phyloP scores from a whole-genome alignment of 2,113 vertebrate genomes.

The Myiopsitta monachus region DNA sequence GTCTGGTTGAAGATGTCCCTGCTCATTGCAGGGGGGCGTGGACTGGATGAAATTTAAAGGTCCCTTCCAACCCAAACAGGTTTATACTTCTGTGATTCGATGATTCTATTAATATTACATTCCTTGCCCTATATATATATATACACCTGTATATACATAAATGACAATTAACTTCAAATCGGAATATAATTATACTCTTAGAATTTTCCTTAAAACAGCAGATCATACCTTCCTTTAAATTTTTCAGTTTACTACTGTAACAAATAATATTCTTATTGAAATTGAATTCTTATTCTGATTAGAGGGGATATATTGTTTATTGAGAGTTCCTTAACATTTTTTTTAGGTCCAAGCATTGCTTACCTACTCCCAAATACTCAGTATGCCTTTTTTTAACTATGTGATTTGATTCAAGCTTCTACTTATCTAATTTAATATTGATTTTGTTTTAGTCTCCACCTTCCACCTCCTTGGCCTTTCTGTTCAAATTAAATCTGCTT shows the following conservation, averaged over 20 bases:
- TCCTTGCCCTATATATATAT: not conserved
- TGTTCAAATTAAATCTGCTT: slow-evolving; percentile 48
- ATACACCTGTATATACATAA: not conserved
- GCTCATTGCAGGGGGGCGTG: not conserved
- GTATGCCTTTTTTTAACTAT: not conserved
- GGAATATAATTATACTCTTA: not conserved
- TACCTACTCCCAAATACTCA: not conserved
- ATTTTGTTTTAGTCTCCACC: slow-evolving; percentile 51
- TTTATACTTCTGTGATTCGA: not conserved
- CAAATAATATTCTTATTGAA: not conserved
- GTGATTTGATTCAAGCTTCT: slow-evolving; percentile 6
- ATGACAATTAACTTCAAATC: not conserved
- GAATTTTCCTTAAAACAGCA: not conserved
- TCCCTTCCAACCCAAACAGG: not conserved
- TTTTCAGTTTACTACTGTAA: not conserved
- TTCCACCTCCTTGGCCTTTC: slow-evolving; percentile 32
- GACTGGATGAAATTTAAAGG: not conserved
- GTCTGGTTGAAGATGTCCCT: not conserved
- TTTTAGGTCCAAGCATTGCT: not conserved
- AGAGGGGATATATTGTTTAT: not conserved
- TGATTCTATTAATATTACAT: not conserved
- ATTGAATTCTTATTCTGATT: not conserved
- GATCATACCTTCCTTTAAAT: not conserved
- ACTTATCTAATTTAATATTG: slow-evolving; percentile 48
- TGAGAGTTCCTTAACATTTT: not conserved